Conservation (phyloP, 2,113 vertebrate species). For the Actinemys pallida region DNA sequence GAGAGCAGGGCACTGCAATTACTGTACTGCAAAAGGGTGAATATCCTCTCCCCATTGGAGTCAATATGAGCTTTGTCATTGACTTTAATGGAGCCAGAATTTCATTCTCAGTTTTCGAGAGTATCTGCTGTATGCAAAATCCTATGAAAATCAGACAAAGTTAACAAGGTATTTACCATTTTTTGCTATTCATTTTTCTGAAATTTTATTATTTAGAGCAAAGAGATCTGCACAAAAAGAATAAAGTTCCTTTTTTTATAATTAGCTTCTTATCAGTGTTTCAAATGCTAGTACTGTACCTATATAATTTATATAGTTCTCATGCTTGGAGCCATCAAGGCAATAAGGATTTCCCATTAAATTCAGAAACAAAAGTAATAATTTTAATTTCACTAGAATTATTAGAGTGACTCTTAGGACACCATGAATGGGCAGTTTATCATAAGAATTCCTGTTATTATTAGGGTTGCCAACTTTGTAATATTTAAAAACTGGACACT, state of each 20-base stretch:
- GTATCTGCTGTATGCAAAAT: not conserved
- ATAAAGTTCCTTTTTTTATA: not conserved
- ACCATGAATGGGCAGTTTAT: not conserved
- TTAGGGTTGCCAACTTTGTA: not conserved
- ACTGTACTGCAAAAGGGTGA: not conserved
- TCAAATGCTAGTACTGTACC: not conserved
- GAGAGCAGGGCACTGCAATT: constrained; percentile 8
- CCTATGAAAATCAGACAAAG: not conserved
- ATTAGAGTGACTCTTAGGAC: not conserved
- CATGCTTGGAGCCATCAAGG: not conserved
- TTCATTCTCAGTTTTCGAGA: not conserved
- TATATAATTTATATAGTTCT: not conserved
- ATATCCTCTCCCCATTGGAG: not conserved
- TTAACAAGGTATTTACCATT: not conserved
- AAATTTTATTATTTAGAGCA: not conserved
- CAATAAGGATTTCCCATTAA: not conserved
- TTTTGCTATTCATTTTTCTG: not conserved
- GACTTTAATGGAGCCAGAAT: not conserved
- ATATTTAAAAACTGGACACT: too few relatives aligned
- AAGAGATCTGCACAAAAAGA: not conserved
- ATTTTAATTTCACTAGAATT: not conserved
- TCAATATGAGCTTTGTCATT: not conserved
- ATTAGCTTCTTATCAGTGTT: not conserved
- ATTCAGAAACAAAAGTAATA: not conserved
- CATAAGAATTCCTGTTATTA: not conserved